Percentiles rank a stretch among this genome's conserved stretches.
phyloP scores from a whole-genome alignment of 2,797 vertebrate genomes.

The Ptychobarbus kaznakovi region DNA sequence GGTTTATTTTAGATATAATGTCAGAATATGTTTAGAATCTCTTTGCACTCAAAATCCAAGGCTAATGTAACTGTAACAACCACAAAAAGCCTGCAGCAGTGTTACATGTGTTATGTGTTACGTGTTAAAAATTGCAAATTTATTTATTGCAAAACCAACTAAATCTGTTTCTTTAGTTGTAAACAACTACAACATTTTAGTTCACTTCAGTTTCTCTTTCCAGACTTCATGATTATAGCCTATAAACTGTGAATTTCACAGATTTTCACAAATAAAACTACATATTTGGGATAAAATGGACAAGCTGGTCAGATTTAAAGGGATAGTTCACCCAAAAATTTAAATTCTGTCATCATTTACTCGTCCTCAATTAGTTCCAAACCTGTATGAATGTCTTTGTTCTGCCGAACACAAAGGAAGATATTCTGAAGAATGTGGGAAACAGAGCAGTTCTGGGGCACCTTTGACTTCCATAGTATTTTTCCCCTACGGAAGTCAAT shows the following conservation, averaged over 20 bases:
- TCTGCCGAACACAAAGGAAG: no score
- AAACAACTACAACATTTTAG: conserved; percentile 5
- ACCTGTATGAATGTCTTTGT: no score
- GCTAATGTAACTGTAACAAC: conserved; percentile 30
- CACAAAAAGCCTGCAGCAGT: conserved; percentile 43
- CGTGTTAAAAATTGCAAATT: neutral
- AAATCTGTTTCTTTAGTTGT: neutral
- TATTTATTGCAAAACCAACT: conserved; percentile 4
- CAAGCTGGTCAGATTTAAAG: neutral
- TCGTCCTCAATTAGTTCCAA: no score
- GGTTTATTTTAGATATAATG: conserved; percentile 7
- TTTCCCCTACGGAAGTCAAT: no score
- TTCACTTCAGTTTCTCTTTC: neutral
- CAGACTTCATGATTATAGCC: neutral
- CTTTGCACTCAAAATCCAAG: conserved; percentile 13
- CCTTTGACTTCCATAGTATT: no score
- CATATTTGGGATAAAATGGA: neutral
- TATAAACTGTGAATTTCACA: neutral
- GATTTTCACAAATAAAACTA: neutral
- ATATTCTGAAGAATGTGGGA: no score
- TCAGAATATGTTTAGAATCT: neutral
- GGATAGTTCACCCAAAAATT: no score
- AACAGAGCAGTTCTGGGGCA: no score
- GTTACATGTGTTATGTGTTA: conserved; percentile 4
- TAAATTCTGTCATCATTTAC: no score